These are phyloP conservation scores for Prunella strophiata DNA, from an alignment of 2,797 vertebrate genomes.

Conservation along the genomic window DNA sequence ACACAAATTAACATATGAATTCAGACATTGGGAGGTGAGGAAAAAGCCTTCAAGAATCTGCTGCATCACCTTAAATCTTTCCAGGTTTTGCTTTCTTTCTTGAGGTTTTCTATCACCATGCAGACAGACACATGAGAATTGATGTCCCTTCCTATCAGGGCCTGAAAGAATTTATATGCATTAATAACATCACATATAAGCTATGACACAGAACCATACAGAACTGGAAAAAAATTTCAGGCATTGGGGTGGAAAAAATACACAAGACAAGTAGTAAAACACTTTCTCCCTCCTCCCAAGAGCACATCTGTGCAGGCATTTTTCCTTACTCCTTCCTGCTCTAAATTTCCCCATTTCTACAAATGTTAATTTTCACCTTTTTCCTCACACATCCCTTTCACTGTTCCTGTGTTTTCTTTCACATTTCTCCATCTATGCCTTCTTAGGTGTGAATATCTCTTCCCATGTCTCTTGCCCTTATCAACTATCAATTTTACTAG, in stretches of 20 bases:
- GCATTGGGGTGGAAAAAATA: background rate
- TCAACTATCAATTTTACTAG: background rate
- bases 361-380: background rate
- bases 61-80: constrained; percentile 90
- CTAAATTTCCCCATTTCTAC: background rate
- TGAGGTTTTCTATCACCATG: constrained; percentile 97
- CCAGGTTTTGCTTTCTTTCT: constrained; percentile 94
- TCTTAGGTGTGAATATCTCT: background rate
- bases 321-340: background rate
- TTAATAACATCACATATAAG: background rate
- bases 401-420: background rate
- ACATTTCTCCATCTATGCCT: background rate
- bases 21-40: background rate
- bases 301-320: background rate
- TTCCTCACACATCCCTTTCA: background rate
- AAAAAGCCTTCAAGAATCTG: background rate
- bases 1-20: background rate
- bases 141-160: constrained; percentile 91
- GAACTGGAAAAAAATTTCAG: background rate
- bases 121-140: constrained; percentile 95
- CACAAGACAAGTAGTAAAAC: background rate
- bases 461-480: background rate
- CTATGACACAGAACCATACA: background rate
- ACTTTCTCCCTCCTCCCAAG: background rate
- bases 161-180: constrained; percentile 74